A percentile compares a stretch with the other conserved stretches of the same genome.
phyloP scores from a whole-genome alignment of 2,797 vertebrate genomes.

The Nyctalus aviator region DNA sequence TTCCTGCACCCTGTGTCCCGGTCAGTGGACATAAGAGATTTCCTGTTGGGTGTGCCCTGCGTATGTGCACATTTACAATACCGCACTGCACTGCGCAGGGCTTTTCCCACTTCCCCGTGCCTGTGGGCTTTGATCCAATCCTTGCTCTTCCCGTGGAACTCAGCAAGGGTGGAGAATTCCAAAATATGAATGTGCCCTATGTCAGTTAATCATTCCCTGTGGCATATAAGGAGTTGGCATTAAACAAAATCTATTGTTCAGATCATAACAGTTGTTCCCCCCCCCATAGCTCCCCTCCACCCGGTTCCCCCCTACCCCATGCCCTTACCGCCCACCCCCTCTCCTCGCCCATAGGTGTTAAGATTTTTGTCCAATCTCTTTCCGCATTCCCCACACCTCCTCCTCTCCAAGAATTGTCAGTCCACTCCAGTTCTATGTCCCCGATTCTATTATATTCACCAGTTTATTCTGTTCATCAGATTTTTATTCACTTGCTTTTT shows the following conservation, averaged over 20 bases:
- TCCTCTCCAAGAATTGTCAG: no score
- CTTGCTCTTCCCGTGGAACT: background rate
- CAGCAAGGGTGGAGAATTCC: background rate
- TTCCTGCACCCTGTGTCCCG: background rate
- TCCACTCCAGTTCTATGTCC: no score
- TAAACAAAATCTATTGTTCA: background rate
- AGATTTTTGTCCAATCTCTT: no score
- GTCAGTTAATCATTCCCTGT: background rate
- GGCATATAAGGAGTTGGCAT: background rate
- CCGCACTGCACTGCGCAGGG: fast-evolving
- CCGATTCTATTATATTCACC: no score
- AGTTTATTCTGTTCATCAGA: no score
- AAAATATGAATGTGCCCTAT: background rate
- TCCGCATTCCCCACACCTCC: no score
- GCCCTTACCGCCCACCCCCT: no score
- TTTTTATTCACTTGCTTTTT: no score
- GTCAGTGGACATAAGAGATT: background rate
- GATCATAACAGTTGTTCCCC: no score
- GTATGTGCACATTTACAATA: fast-evolving
- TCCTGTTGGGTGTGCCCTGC: background rate
- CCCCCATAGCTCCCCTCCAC: no score
- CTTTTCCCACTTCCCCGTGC: background rate
- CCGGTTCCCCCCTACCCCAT: no score
- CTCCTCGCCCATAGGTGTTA: no score
- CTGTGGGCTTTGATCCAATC: background rate